phyloP scores from a whole-genome alignment of 2,888 invertebrate genomes.

The Troides helena region DNA sequence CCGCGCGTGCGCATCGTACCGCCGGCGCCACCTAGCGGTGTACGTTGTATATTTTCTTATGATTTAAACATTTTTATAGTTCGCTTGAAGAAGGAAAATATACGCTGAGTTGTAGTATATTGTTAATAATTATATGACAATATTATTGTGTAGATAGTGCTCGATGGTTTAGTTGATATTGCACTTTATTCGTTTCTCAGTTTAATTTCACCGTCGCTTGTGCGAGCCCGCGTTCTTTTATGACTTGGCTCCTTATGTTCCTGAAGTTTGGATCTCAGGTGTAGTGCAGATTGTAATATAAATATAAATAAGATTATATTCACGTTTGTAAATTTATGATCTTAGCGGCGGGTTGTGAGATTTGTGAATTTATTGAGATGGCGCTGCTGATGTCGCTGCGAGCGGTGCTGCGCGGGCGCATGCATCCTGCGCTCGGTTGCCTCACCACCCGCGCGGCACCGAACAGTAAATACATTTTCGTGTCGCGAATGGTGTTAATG shows the following conservation, averaged over 20 bases:
- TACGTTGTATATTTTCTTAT: conserved; percentile 15
- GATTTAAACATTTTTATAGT: conserved; percentile 13
- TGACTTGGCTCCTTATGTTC: conserved; percentile 54
- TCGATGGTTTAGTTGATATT: conserved; percentile 37
- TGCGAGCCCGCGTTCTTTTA: conserved; percentile 36
- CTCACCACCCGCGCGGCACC: too few species aligned
- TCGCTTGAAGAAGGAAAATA: conserved; percentile 15
- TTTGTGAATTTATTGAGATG: conserved; percentile 40
- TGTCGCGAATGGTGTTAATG: conserved; percentile 8
- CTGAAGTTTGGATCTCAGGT: conserved; percentile 69
- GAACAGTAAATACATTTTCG: too few species aligned
- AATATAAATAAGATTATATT: conserved; percentile 39
- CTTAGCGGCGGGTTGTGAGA: conserved; percentile 59
- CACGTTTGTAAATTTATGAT: conserved; percentile 36
- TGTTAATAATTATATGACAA: conserved; percentile 65
- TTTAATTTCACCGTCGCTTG: conserved; percentile 25
- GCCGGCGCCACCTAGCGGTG: conserved; percentile 27
- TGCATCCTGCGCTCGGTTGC: too few species aligned
- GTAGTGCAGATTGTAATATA: conserved; percentile 55
- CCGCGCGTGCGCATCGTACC: neutral
- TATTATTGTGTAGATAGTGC: conserved; percentile 56
- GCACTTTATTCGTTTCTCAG: conserved; percentile 31
- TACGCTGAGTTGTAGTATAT: conserved; percentile 41
- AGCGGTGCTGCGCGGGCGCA: too few species aligned
- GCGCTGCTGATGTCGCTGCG: conserved; percentile 3